These are phyloP conservation scores for Priocnemis perturbator DNA, from an alignment of 2,888 invertebrate genomes.

Conservation along the genomic window DNA sequence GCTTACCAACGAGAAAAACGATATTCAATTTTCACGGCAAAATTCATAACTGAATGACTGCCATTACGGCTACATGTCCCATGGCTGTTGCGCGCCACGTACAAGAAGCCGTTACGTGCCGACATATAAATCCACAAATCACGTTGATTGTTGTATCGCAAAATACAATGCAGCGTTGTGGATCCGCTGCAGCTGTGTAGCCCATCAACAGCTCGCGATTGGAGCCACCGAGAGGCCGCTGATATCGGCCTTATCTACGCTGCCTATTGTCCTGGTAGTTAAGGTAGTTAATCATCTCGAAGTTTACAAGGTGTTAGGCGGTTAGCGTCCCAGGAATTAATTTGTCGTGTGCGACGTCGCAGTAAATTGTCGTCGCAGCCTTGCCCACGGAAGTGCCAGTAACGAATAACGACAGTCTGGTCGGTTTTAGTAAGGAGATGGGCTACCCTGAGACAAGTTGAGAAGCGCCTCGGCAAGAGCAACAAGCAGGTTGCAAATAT, in stretches of 20 bases:
- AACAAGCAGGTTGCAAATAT: no score
- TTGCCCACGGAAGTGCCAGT: conserved; percentile 43
- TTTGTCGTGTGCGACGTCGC: conserved; percentile 70
- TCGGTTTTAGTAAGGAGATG: conserved; percentile 13
- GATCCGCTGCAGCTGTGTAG: conserved; percentile 14
- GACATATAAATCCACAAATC: neutral
- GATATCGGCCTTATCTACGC: conserved; percentile 52
- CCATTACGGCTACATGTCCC: no score
- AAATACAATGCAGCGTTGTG: neutral
- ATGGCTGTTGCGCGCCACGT: no score
- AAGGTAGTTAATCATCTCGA: conserved; percentile 67
- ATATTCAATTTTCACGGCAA: no score
- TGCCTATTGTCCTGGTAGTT: conserved; percentile 56
- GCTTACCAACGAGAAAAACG: no score
- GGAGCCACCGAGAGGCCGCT: conserved; percentile 24
- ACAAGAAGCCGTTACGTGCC: neutral
- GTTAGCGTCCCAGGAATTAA: conserved; percentile 69
- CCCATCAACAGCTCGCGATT: conserved; percentile 14
- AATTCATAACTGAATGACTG: no score
- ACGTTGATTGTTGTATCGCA: neutral
- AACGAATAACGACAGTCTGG: conserved; percentile 39
- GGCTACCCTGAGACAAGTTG: no score
- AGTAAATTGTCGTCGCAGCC: conserved; percentile 66
- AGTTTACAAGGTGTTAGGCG: conserved; percentile 68
- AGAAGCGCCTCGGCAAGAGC: no score